Base-by-base conservation (phyloP, 2,888 invertebrate species). In the Oxystoma pomonae region DNA sequence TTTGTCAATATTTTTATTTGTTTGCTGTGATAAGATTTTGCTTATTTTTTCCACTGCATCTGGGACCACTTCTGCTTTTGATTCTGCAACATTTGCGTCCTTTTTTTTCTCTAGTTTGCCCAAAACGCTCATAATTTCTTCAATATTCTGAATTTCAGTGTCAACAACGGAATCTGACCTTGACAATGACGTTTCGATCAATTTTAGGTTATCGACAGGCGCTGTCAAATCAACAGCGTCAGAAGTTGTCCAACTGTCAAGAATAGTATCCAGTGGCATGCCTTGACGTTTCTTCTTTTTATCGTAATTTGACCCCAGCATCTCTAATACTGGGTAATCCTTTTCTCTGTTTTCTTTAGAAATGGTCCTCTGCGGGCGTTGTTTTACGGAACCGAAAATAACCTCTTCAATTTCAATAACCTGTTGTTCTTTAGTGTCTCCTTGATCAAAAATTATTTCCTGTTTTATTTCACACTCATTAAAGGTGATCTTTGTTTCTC, bases 311-410 rank as follows among this genome's bases (percentile, higher is more conserved):
- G 77, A 77, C 68, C 80, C 76, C 65, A 78, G 76, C 56, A 81
- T 76, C 65, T 79, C 76, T 50, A 76, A 71, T 55, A 73, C 69
- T 21, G 69, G 62, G 56, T 61, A 65, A 59, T 58, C 62, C 71
- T 65, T 65, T 65, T 55, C 64, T 70, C 20, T 68, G 62, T 58
- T 70, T 68, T 63, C 65, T 62, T 62, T 68, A 56, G 57, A 67
- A 60, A 64, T 67, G 65, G 21, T 58, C 57, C 70, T 68, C 59
- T 68, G 70, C 2, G 76, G 83, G 55, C 87, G 79, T 70, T 84
- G 81, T 80, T 87, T 85, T 12, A 87, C 85, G 9, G 87, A 87
- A 55, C 87, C 87, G 74, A 87, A 87, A 68, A 87, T 85, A 1
- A 82, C 85, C 77, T 84, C 82, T 76, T 86, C 86, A 16, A 81